These are phyloP conservation scores for Chloroclystis v-ata DNA, from an alignment of 2,888 invertebrate genomes.

Conservation along the genomic window DNA sequence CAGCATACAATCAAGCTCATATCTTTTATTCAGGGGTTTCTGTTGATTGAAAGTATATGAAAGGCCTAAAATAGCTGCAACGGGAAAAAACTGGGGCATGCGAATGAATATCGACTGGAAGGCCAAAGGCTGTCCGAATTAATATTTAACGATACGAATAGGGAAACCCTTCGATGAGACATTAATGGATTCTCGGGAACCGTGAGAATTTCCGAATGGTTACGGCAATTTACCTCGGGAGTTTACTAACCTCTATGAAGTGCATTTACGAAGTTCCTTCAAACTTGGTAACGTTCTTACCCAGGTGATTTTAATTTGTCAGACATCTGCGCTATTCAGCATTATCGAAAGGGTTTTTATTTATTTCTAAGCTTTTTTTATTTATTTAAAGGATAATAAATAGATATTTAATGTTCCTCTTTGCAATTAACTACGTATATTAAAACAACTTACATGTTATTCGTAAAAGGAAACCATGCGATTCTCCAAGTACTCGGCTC, in stretches of 20 bases:
- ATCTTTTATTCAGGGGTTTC: slow-evolving; percentile 14
- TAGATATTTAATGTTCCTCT: no score
- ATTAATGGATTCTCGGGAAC: slow-evolving; percentile 45
- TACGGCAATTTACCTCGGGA: slow-evolving; percentile 19
- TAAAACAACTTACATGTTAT: no score
- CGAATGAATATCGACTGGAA: slow-evolving; percentile 16
- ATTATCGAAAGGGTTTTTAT: no score
- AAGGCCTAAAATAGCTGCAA: slow-evolving; percentile 15
- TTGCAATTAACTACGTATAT: no score
- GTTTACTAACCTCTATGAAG: slow-evolving; percentile 11
- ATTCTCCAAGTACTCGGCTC: not conserved
- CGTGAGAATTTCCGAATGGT: slow-evolving; percentile 56
- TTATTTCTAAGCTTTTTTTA: no score
- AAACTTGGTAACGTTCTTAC: no score
- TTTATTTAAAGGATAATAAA: no score
- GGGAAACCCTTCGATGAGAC: slow-evolving; percentile 48
- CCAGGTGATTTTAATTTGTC: not conserved
- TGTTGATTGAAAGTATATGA: slow-evolving; percentile 17
- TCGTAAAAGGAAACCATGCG: not conserved
- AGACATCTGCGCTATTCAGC: no score
- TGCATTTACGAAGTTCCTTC: slow-evolving; percentile 7
- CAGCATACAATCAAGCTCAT: slow-evolving; percentile 7
- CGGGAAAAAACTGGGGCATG: slow-evolving; percentile 16
- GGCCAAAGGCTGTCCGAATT: slow-evolving; percentile 33
- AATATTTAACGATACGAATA: slow-evolving; percentile 53